Evolutionary conservation across 2,797 vertebrate species (phyloP), one percentile per base, ranked within the genome.

Genomic region (Sebastes iracundus): DNA sequence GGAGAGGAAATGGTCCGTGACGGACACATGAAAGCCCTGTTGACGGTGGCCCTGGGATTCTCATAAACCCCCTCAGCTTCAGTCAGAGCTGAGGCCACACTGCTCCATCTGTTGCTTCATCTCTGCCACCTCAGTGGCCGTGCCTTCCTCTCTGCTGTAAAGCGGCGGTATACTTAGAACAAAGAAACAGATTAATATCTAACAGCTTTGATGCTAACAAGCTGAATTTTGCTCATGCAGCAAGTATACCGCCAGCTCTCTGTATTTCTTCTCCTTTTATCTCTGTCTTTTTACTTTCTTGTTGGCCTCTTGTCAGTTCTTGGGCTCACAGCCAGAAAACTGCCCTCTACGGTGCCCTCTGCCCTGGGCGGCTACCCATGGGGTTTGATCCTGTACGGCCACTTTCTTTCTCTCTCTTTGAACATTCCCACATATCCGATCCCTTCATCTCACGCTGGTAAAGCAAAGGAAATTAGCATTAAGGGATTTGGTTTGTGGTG

Each of bases 21-120:
- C 16, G 8, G 75, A 81, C 70, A 70, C 46, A 62, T 74, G 16
- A 82, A 82, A 58, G 52, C 56, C n/a, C n/a, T 10, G 49, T 52
- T 58, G 23, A 25, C 53, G 42, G 32, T 56, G 6, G 59, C 77
- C 32, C 65, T 27, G 59, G 49, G 62, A 61, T 79, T 77, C 69
- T 69, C 32, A n/a, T 55, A 32, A 79, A 59, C 61, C 69, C 61
- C 66, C 18, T 23, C 3, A 8, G 63, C 55, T 65, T 80, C 55
- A 53, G 32, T 60, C 28, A 46, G 66, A 42, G 33, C 70, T 58
- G 60, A 56, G 72, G 72, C 78, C 72, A 70, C 38, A 56, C 79
- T 46, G 59, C 49, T 81, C 32, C 79, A 89, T 85, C 75, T 86
- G 81, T 79, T 64, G 76, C 67, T 80, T 85, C 76, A 67, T 82